phyloP scores from a whole-genome alignment of 2,888 invertebrate genomes.

The Pristionchus entomophagus region DNA sequence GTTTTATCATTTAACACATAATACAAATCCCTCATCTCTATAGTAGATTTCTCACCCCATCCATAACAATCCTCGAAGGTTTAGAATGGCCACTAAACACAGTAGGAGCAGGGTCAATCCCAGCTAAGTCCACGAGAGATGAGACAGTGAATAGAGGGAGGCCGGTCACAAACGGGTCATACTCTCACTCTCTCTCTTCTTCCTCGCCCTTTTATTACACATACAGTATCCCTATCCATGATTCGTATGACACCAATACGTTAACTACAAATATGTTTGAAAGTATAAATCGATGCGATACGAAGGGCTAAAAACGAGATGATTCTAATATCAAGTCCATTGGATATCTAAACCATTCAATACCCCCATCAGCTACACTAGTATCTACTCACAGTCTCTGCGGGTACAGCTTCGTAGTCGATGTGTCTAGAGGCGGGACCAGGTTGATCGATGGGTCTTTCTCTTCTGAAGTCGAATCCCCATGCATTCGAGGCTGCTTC shows the following conservation, averaged over 20 bases:
- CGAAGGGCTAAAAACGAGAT: no score
- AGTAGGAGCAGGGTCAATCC: neutral
- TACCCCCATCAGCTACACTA: no score
- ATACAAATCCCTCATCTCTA: no score
- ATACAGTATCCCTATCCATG: no score
- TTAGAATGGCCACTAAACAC: neutral
- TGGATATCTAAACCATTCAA: no score
- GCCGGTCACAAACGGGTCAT: neutral
- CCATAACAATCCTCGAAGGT: neutral
- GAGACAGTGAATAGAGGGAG: neutral
- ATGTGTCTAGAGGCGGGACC: neutral
- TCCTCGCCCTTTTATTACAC: neutral
- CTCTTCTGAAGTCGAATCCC: conserved; percentile 13
- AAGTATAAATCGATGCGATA: no score
- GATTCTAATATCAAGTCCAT: no score
- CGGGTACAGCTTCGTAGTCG: neutral
- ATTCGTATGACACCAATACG: no score
- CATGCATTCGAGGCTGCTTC: neutral
- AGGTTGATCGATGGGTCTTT: conserved; percentile 22
- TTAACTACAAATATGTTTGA: no score
- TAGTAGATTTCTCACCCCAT: neutral
- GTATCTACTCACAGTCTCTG: no score
- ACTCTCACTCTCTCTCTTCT: neutral
- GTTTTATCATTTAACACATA: no score
- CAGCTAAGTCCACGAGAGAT: neutral